Base-by-base conservation (phyloP, 2,888 invertebrate species). In the Apodemia mormo region DNA sequence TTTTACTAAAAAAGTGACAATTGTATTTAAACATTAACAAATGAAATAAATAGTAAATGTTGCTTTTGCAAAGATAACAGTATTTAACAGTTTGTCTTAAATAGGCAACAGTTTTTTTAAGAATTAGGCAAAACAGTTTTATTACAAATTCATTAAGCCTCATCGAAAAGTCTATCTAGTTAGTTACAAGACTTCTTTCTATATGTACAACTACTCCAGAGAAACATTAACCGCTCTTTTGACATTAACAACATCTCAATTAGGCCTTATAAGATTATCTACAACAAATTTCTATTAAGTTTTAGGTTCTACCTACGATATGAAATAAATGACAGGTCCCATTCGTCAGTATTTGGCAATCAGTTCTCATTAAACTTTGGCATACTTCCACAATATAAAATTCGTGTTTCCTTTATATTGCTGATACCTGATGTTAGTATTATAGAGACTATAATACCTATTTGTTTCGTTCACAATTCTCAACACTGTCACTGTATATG, bases 301-400 rank as follows among this genome's bases (percentile, higher is more conserved):
- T 73, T 72, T 69, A 71, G 73, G 77, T 73, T 76, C 83, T 86
- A 87, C 73, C 86, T 90, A 90, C 85, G 91, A 92, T 92, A 92
- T 92, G 92, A 89, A 90, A 83, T 86, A 84, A 77, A 86, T 77
- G 83, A 86, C 82, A 85, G 91, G 91, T 92, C 91, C 90, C 90
- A 76, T 84, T 84, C 81, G 80, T 87, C 82, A 81, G 74, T 81
- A 79, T 81, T 92, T 92, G 91, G 91, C 91, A 88, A 81, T 73
- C 76, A 76, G 79, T 79, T 80, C 76, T 78, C 82, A 84, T 81
- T 82, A 80, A 81, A 52, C 76, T 87, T 89, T 89, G 87, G 88
- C 89, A 85, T 79, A 74, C 75, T 74, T 74, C 68, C 70, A 43
- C 54, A 52, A 68, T 70, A 66, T 65, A 73, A 49, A 49, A 49